Evolutionary conservation across 2,797 vertebrate genomes (phyloP), one percentile per base, ranked within the genome.

Genomic region (Manis crassicaudata): DNA sequence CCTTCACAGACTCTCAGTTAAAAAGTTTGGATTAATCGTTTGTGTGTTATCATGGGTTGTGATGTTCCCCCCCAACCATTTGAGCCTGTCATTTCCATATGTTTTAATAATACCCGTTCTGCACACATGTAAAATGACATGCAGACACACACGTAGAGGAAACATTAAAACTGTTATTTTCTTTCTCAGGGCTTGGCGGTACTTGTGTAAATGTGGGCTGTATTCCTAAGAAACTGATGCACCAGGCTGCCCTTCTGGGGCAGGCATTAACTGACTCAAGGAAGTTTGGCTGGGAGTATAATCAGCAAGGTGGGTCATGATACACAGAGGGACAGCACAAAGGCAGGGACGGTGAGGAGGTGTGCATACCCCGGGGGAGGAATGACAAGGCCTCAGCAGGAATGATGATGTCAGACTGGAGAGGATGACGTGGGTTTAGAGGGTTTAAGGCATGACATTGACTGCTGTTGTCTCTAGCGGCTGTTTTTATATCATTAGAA

Each of bases 211-310:
- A 99, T 3, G 99, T 99, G 12, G 99, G 99, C 88, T 99, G 99
- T 95, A 99, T 99, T 98, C 99, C 99, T 23, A 99, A 99, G 98
- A 99, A 99, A 95, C 96, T 99, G 97, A 99, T 99, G 99, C 99
- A 99, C 97, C 99, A 99, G 96, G 99, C 99, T 0, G 99, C 99
- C 0, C 96, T 99, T 96, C 98, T 99, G 63, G 98, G 99, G 3
- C 99, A 99, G 3, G 98, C 99, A 5, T 88, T 99, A 82, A 96
- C 98, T 54, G 99, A 99, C 50, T 99, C 99, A 0, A 99, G 99
- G 97, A 99, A 98, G 80, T 99, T 99, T 0, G 99, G 99, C 97
- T 99, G 99, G 99, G 99, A 99, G 87, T 99, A 99, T 67, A 98
- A 98, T 0, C 99, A 99, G 32, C 98, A 98, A 98, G 99, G 99